phyloP scores from a whole-genome alignment of 2,113 vertebrate species.

The Scatophagus argus region DNA sequence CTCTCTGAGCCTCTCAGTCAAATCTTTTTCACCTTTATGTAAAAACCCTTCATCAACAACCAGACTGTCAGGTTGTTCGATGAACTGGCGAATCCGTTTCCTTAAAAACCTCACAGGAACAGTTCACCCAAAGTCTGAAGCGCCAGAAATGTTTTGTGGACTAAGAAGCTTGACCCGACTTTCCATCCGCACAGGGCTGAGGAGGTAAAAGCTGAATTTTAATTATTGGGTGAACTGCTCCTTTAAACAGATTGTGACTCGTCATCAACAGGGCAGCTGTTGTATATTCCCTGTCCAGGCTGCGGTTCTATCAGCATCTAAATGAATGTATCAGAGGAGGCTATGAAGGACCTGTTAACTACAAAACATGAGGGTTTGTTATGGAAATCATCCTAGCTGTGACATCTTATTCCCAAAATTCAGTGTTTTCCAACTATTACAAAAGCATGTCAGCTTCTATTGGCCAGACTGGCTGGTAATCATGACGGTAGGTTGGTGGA shows the following conservation, averaged over 20 bases:
- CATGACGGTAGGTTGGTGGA: not conserved
- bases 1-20: not conserved
- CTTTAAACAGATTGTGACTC: not conserved
- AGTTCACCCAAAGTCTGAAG: too few species aligned
- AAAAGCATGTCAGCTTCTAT: not conserved
- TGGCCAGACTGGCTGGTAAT: not conserved
- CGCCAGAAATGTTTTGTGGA: too few species aligned
- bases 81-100: slow-evolving; percentile 11
- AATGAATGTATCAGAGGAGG: slow-evolving; percentile 2
- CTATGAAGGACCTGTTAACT: not conserved
- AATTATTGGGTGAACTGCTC: too few species aligned
- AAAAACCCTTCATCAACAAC: slow-evolving; percentile 30
- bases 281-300: not conserved
- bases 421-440: too few species aligned
- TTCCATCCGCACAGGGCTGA: too few species aligned
- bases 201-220: too few species aligned
- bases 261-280: slow-evolving; percentile 26
- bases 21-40: not conserved
- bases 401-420: not conserved
- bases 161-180: too few species aligned
- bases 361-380: not conserved
- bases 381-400: slow-evolving; percentile 19
- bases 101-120: slow-evolving; percentile 31
- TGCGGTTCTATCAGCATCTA: not conserved
- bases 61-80: slow-evolving; percentile 2